Conservation (phyloP, 2,888 invertebrate genomes). For the Drosophila kokeensis region DNA sequence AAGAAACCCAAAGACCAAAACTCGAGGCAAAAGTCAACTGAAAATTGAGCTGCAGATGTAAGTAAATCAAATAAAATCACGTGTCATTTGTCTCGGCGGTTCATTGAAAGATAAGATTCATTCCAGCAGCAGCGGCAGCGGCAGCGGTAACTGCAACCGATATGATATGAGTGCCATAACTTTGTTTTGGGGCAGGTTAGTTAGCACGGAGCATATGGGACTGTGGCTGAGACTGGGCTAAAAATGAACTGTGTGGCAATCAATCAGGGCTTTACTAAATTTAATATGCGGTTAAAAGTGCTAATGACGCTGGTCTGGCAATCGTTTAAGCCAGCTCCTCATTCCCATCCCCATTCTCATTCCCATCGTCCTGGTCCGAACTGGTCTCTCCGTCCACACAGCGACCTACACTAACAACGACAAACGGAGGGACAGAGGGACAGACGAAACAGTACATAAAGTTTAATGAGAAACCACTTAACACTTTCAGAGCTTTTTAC, state of each 20-base stretch:
- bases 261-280: conserved; percentile 76
- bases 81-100: conserved; percentile 75
- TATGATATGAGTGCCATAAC: conserved; percentile 42
- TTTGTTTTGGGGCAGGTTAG: conserved; percentile 62
- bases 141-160: conserved; percentile 26
- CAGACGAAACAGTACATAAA: conserved; percentile 77
- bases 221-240: conserved; percentile 35
- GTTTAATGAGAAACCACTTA: conserved; percentile 83
- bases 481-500: conserved; percentile 81
- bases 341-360: neutral
- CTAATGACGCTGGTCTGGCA: conserved; percentile 78
- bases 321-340: conserved; percentile 60
- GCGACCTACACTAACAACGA: conserved; percentile 29
- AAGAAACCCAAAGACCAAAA: conserved; percentile 44
- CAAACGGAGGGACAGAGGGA: conserved; percentile 27
- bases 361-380: conserved; percentile 10
- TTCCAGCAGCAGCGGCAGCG: conserved; percentile 19
- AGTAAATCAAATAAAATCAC: conserved; percentile 82
- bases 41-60: conserved; percentile 80
- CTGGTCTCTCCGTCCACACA: conserved; percentile 46
- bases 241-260: conserved; percentile 60
- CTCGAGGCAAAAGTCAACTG: conserved; percentile 73
- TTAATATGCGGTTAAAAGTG: conserved; percentile 82
- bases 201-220: conserved; percentile 24
- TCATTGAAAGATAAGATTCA: conserved; percentile 78